Base-by-base conservation (phyloP, 2,888 invertebrate species). In the Drepana falcataria region DNA sequence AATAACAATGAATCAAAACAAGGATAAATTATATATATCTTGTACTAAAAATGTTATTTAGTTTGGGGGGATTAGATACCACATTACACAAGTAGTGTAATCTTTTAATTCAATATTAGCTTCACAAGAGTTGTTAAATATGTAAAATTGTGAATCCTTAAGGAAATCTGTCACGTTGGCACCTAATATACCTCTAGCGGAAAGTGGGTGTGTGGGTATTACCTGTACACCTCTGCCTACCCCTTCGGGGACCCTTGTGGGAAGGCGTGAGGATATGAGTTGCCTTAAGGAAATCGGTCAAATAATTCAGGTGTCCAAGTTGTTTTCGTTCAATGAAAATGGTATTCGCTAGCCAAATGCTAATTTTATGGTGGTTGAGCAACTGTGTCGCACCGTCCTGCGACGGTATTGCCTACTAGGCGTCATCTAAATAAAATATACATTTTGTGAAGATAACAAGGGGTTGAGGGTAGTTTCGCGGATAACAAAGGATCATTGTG, bases 351-450 rank as follows among this genome's bases (percentile, higher is more conserved):
- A 83, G 80, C 84, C 85, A 84, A 91, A 91, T 91, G 91, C 90
- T 90, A 91, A 91, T 91, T 91, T 91, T 91, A 91, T 91, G 91
- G 89, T 87, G 87, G 91, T 85, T 88, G 90, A 87, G 84, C 88
- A 90, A 91, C 83, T 89, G 85, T 87, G 86, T 85, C 86, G 84
- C 84, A 83, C 81, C 85, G 86, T 87, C 88, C 85, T 83, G 9
- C 81, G 79, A 79, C 85, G 83, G 83, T 84, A 81, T 79, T 81
- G 85, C 83, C 81, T 82, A 72, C 81, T 85, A 83, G 79, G 85
- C 89, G 81, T 86, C 85, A 82, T 83, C 83, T 83, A 84, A 84
- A 85, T 85, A 86, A 86, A 86, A 83, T 85, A 84, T 81, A 84
- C 79, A 84, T 74, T 58, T 66, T 67, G 64, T 64, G 69, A 68